These are phyloP conservation scores for Ametastegia equiseti DNA, from an alignment of 2,888 invertebrate species.

Conservation along the genomic window DNA sequence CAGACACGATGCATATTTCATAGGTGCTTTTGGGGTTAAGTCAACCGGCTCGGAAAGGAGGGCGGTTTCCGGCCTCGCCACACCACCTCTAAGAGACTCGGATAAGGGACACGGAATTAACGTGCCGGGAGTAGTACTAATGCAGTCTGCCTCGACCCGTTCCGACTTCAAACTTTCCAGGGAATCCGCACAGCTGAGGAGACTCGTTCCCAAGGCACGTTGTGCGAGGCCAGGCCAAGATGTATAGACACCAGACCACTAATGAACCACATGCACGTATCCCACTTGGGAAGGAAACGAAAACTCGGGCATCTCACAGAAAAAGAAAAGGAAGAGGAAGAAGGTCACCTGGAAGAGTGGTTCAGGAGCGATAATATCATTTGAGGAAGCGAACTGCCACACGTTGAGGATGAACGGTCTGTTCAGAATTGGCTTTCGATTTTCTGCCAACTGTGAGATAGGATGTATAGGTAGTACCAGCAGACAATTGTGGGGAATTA, in stretches of 20 bases:
- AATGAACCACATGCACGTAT: slow-evolving; percentile 31
- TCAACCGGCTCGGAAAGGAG: slow-evolving; percentile 40
- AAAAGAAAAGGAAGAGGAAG: too few relatives aligned
- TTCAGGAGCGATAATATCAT: neutral
- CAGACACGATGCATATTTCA: slow-evolving; percentile 44
- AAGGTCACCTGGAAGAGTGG: slow-evolving; percentile 22
- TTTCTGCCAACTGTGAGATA: slow-evolving; percentile 7
- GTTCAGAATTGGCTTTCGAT: slow-evolving; percentile 28
- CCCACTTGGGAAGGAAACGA: neutral
- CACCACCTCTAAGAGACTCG: slow-evolving; percentile 29
- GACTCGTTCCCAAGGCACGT: neutral
- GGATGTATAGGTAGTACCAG: neutral
- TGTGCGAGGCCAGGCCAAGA: slow-evolving; percentile 13
- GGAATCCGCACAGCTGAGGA: slow-evolving; percentile 28
- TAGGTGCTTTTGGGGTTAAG: slow-evolving; percentile 47
- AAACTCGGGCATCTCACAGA: neutral
- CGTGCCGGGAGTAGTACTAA: slow-evolving; percentile 43
- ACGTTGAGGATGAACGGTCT: neutral
- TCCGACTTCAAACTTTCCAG: slow-evolving; percentile 40
- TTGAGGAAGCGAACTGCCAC: neutral
- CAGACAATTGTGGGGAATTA: slow-evolving; percentile 11
- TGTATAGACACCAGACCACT: neutral
- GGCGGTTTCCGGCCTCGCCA: slow-evolving; percentile 12
- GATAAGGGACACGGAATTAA: slow-evolving; percentile 46
- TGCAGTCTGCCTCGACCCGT: slow-evolving; percentile 39